A percentile compares a stretch with the other conserved stretches of the same genome.
These are phyloP conservation scores for Stegostoma tigrinum DNA, from an alignment of 2,113 vertebrate genomes.

Conservation along the genomic window DNA sequence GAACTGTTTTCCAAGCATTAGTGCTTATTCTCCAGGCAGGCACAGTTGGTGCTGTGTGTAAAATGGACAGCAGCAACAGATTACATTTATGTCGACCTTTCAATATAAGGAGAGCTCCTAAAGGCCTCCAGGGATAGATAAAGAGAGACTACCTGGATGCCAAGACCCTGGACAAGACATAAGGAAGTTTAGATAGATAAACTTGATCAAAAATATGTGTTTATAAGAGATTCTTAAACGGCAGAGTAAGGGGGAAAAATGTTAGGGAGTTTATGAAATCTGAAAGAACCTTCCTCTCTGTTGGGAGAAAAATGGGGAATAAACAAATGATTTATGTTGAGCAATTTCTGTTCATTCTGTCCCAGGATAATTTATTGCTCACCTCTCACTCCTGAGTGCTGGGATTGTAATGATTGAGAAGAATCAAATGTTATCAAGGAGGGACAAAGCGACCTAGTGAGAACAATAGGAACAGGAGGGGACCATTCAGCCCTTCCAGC, in stretches of 20 bases:
- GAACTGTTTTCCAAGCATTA: not conserved
- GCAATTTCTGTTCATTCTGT: no score
- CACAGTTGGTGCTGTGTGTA: not conserved
- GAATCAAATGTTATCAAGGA: not conserved
- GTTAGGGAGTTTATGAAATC: not conserved
- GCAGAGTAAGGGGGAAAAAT: not conserved
- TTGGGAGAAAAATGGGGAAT: not conserved
- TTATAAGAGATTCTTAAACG: not conserved
- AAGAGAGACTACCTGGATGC: not conserved
- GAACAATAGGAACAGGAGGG: no score
- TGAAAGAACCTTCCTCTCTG: not conserved
- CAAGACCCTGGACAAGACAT: no score
- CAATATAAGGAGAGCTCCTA: not conserved
- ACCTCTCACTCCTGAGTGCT: no score
- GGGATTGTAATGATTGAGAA: not conserved
- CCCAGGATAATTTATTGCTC: no score
- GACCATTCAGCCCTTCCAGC: no score
- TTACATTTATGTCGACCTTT: not conserved
- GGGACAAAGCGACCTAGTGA: not conserved
- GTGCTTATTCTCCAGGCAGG: not conserved
- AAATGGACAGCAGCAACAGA: not conserved
- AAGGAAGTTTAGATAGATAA: not conserved
- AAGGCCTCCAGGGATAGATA: not conserved
- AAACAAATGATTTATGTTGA: not conserved
- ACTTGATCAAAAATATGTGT: not conserved